phyloP scores from a whole-genome alignment of 2,113 vertebrate genomes.

The Athene noctua region DNA sequence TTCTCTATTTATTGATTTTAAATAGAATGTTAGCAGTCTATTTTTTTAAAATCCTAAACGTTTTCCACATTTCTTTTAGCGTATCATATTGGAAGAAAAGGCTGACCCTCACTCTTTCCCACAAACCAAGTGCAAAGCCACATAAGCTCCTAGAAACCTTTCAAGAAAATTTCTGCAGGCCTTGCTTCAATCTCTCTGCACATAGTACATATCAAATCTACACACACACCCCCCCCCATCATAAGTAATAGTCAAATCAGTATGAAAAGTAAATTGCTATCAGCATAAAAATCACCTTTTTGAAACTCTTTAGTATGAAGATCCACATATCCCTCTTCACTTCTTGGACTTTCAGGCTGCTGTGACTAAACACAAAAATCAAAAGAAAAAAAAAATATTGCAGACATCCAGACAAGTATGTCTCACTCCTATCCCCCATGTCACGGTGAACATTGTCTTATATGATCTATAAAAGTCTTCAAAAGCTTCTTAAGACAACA shows the following conservation, averaged over 20 bases:
- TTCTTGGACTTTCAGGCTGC: not conserved
- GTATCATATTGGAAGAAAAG: not conserved
- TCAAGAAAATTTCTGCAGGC: not conserved
- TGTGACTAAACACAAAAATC: slow-evolving; percentile 1
- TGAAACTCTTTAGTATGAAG: not conserved
- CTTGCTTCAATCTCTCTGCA: not conserved
- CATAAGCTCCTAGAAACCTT: not conserved
- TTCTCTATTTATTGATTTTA: not conserved
- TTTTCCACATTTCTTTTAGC: not conserved
- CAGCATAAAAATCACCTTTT: slow-evolving; percentile 47
- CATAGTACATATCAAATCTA: not conserved
- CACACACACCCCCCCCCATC: not conserved
- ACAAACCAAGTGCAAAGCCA: not conserved
- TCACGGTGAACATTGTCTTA: not conserved
- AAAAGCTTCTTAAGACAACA: not conserved
- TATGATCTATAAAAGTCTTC: not conserved
- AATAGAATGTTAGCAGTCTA: not conserved
- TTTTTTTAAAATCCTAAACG: not conserved
- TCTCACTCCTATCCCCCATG: not conserved
- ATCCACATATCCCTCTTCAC: slow-evolving; percentile 2
- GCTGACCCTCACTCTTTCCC: not conserved
- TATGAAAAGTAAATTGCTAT: not conserved
- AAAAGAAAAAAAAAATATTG: slow-evolving; percentile 6
- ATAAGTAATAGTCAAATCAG: not conserved
- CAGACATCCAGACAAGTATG: not conserved